Percentiles rank a stretch among this genome's conserved stretches.
Conservation (phyloP, 2,888 invertebrate genomes). For the Oscheius onirici region DNA sequence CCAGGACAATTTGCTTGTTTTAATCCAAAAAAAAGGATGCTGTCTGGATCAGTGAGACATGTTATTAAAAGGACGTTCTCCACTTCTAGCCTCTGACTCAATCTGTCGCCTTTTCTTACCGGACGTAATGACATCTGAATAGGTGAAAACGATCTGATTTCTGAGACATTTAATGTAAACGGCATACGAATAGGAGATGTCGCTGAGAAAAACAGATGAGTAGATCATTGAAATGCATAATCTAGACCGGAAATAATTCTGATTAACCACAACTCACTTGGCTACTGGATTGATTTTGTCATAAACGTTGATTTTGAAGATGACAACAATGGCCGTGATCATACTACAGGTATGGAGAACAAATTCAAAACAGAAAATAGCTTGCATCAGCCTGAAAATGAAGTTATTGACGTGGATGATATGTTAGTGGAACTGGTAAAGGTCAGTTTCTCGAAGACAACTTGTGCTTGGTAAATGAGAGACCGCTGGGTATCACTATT, state of each 20-base stretch:
- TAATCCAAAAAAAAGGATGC: no score
- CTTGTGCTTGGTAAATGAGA: no score
- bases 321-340: not conserved
- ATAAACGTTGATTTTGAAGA: slow-evolving; percentile 4
- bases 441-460: no score
- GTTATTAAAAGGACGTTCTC: no score
- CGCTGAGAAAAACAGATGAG: slow-evolving; percentile 16
- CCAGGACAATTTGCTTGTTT: not conserved
- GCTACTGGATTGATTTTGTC: slow-evolving; percentile 10
- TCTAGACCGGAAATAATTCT: not conserved
- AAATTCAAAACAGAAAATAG: slow-evolving; percentile 1
- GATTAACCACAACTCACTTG: not conserved
- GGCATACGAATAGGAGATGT: slow-evolving; percentile 8
- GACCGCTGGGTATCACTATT: no score
- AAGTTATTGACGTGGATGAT: no score
- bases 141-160: not conserved
- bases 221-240: slow-evolving; percentile 14
- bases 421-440: no score
- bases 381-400: not conserved
- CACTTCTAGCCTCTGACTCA: no score
- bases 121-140: slow-evolving; percentile 3
- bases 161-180: slow-evolving; percentile 6
- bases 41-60: no score
- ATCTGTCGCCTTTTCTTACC: not conserved
- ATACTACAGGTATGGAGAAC: slow-evolving; percentile 4